Evolutionary conservation across 2,797 vertebrate species (phyloP).

Genomic region (Sebastes iracundus): DNA sequence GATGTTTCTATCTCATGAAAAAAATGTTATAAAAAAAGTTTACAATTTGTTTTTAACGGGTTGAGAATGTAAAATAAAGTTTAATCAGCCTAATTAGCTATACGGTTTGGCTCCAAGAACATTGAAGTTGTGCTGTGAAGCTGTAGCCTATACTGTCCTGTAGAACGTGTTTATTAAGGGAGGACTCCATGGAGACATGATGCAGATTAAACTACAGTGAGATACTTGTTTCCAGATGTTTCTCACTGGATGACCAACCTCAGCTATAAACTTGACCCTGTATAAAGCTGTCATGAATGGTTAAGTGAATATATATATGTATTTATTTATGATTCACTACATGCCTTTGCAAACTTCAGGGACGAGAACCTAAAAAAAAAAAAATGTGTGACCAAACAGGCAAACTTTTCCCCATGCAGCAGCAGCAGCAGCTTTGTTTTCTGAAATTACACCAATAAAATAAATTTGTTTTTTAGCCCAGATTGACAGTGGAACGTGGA

Average conservation of each 20-base stretch:
- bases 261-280: background rate
- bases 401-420: background rate
- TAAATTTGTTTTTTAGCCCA: no score
- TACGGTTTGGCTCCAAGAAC: background rate
- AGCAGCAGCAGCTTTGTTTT: no score
- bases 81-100: background rate
- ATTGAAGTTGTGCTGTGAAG: background rate
- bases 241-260: background rate
- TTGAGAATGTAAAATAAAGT: background rate
- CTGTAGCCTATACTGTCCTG: background rate
- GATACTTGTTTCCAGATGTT: slow-evolving; percentile 28
- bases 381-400: background rate
- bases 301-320: background rate
- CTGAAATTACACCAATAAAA: no score
- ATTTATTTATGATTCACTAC: background rate
- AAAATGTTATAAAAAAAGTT: background rate
- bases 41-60: background rate
- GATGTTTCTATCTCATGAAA: no score
- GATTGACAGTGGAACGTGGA: no score
- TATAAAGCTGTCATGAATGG: background rate
- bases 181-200: background rate
- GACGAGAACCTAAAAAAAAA: background rate
- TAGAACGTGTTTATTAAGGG: background rate
- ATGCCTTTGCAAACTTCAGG: background rate
- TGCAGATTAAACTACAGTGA: background rate